Conservation (phyloP, 2,888 invertebrate genomes). For the Drosophila subquinaria region DNA sequence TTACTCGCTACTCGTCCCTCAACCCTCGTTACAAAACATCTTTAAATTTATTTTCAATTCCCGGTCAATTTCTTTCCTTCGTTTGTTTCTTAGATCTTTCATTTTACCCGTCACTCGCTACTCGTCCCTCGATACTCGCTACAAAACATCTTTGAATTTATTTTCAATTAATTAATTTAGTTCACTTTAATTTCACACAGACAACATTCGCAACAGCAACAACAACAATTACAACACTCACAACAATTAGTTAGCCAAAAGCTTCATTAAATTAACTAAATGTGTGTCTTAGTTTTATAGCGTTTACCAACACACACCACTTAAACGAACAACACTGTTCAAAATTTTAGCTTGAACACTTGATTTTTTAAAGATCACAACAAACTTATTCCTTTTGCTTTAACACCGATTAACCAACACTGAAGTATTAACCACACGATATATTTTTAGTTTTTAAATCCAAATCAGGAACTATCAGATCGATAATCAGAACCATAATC, state of each 20-base stretch:
- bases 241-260: slow-evolving; percentile 64
- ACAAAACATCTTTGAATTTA: slow-evolving; percentile 8
- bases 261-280: slow-evolving; percentile 70
- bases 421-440: slow-evolving; percentile 8
- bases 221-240: slow-evolving; percentile 41
- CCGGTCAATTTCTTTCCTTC: too few species aligned
- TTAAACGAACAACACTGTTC: slow-evolving; percentile 20
- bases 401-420: slow-evolving; percentile 26
- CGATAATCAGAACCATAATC: slow-evolving; percentile 8
- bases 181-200: slow-evolving; percentile 9
- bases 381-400: slow-evolving; percentile 28
- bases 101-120: slow-evolving; percentile 23
- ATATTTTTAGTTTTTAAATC: slow-evolving; percentile 13
- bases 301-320: slow-evolving; percentile 60
- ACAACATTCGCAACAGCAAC: slow-evolving; percentile 43
- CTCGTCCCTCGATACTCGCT: slow-evolving; percentile 30
- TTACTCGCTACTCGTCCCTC: too few species aligned
- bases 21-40: too few species aligned
- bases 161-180: slow-evolving; percentile 5
- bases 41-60: too few species aligned
- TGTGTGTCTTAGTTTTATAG: slow-evolving; percentile 82
- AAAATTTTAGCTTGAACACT: background rate
- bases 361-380: slow-evolving; percentile 5
- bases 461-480: slow-evolving; percentile 13
- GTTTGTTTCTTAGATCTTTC: background rate